A percentile compares a stretch with the other conserved stretches of the same genome.
Evolutionary conservation across 2,113 vertebrate genomes (phyloP).

Genomic region (Pseudorasbora parva): DNA sequence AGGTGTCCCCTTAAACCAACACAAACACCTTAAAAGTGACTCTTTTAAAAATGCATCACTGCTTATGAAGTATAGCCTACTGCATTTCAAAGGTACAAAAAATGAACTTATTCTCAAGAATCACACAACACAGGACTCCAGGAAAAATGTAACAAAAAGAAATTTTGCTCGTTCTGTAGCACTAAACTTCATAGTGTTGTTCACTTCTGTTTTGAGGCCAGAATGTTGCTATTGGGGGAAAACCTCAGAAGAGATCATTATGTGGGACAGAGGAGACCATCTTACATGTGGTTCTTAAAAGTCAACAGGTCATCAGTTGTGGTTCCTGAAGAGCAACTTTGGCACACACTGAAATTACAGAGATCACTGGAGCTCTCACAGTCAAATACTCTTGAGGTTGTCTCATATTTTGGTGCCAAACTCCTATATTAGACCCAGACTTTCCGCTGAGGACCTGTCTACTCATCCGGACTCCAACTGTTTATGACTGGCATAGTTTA

Average conservation of each 20-base stretch:
- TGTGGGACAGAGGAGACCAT: conserved; percentile 69
- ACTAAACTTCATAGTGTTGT: conserved; percentile 62
- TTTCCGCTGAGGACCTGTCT: conserved; percentile 61
- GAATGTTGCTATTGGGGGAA: conserved; percentile 64
- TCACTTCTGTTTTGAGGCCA: conserved; percentile 55
- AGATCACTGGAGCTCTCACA: conserved; percentile 67
- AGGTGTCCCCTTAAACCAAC: conserved; percentile 56
- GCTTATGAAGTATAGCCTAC: background rate
- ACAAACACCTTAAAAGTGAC: conserved; percentile 25
- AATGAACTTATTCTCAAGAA: background rate
- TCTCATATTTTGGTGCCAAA: conserved; percentile 38
- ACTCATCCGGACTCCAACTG: conserved; percentile 64
- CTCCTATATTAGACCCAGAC: conserved; percentile 60
- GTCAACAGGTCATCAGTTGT: conserved; percentile 72
- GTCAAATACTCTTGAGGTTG: conserved; percentile 64
- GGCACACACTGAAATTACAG: conserved; percentile 72
- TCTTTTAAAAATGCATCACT: conserved; percentile 34
- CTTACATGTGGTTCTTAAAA: conserved; percentile 72
- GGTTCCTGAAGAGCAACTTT: conserved; percentile 72
- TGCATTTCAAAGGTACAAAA: conserved; percentile 2
- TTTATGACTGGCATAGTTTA: conserved; percentile 59
- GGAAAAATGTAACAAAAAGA: background rate
- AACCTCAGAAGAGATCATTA: conserved; percentile 72
- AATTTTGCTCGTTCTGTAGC: background rate
- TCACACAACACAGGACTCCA: background rate